A percentile compares a stretch with the other conserved stretches of the same genome.
phyloP scores from a whole-genome alignment of 1,140 invertebrate species.

The Micrasema minimum region DNA sequence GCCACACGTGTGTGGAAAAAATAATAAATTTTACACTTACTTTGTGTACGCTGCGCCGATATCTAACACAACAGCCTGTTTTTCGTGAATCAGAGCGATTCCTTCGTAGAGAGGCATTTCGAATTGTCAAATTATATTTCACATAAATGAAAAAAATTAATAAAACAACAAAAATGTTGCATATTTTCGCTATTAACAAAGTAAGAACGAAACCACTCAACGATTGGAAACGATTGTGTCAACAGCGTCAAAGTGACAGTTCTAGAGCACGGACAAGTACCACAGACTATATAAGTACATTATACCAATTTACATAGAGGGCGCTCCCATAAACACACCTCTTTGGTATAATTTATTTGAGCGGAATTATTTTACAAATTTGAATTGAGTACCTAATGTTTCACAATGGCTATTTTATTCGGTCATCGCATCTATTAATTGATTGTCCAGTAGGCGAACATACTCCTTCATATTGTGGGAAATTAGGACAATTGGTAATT shows the following conservation, averaged over 20 bases:
- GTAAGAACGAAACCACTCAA: not conserved
- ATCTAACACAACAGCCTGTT: constrained; percentile 89
- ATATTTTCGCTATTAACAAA: constrained; percentile 16
- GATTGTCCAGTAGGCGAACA: not conserved
- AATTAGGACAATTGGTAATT: not conserved
- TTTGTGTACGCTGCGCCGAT: constrained; percentile 94
- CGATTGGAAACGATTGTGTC: not conserved
- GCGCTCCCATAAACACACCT: constrained; percentile 19
- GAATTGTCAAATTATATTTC: constrained; percentile 1
- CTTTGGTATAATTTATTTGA: constrained; percentile 15
- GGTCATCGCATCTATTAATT: not conserved
- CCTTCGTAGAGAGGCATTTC: constrained; percentile 81
- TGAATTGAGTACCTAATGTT: constrained; percentile 7
- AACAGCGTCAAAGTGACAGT: constrained; percentile 33
- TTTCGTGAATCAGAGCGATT: constrained; percentile 82
- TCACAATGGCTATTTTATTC: constrained; percentile 13
- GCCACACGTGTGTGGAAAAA: constrained; percentile 35
- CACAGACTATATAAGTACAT: not conserved
- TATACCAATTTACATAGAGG: constrained; percentile 6
- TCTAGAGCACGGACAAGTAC: constrained; percentile 9
- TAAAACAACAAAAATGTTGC: constrained; percentile 4
- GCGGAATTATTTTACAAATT: constrained; percentile 12
- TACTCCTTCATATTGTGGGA: not conserved
- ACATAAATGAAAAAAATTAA: constrained; percentile 6
- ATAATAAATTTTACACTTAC: constrained; percentile 66